Conservation (phyloP, 1,140 invertebrate genomes). For the Marisa cornuarietis region DNA sequence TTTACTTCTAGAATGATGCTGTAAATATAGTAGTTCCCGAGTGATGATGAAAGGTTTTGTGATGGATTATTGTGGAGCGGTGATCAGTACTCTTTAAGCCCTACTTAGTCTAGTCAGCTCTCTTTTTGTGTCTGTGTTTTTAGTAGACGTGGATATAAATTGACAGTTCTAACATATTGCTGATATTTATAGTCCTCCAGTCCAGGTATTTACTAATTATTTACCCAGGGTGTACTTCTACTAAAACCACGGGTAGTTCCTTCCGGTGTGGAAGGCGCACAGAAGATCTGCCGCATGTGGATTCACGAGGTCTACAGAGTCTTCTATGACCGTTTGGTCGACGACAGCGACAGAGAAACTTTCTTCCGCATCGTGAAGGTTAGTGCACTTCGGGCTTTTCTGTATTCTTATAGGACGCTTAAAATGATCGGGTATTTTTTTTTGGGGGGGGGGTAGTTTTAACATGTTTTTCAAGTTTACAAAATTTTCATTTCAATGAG, state of each 20-base stretch:
- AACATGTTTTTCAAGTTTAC: not conserved
- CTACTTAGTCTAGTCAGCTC: too few species aligned
- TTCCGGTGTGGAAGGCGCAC: conserved; percentile 50
- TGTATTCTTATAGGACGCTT: too few species aligned
- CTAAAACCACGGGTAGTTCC: conserved; percentile 51
- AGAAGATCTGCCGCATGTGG: conserved; percentile 62
- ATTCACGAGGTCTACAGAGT: conserved; percentile 66
- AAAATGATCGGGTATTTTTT: too few species aligned
- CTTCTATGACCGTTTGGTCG: conserved; percentile 65
- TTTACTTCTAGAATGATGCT: too few species aligned
- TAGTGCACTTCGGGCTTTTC: not conserved
- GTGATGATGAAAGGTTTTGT: too few species aligned
- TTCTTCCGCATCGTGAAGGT: conserved; percentile 68
- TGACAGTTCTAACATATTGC: too few species aligned
- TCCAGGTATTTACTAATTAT: not conserved
- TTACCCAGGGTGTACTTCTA: conserved; percentile 59
- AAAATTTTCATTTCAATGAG: not conserved
- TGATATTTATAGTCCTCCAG: not conserved
- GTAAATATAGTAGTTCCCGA: too few species aligned
- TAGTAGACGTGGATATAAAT: too few species aligned
- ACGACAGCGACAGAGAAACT: conserved; percentile 54
- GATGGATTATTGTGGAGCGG: too few species aligned
- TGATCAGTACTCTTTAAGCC: too few species aligned
- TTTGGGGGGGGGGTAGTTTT: too few species aligned
- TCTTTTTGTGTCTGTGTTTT: too few species aligned